Percentiles rank a stretch among this genome's conserved stretches.
Evolutionary conservation across 2,113 vertebrate species (phyloP).

Genomic region (Dipodomys ordii): DNA sequence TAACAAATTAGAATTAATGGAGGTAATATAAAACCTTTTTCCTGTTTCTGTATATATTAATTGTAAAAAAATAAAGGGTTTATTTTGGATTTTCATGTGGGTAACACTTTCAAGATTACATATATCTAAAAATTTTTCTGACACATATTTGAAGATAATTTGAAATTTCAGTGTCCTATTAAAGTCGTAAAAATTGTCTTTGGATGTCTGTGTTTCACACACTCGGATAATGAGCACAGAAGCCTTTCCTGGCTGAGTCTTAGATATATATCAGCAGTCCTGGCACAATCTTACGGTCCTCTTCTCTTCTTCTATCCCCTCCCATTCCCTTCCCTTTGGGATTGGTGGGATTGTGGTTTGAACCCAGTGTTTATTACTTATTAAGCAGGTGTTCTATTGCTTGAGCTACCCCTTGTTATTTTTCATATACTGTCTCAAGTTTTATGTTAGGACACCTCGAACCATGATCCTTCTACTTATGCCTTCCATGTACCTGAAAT

Average conservation of each 20-base stretch:
- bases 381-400: too few species aligned
- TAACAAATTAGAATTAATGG: background rate
- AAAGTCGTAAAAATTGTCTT: background rate
- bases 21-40: background rate
- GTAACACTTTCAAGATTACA: background rate
- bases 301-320: too few species aligned
- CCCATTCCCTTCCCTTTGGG: too few species aligned
- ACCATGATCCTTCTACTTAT: too few species aligned
- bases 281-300: background rate
- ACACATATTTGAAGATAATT: background rate
- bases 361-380: too few species aligned
- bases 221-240: background rate
- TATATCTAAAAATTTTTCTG: background rate
- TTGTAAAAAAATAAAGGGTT: too few species aligned
- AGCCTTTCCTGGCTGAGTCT: background rate
- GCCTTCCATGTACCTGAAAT: too few species aligned
- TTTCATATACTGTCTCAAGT: constrained; percentile 4
- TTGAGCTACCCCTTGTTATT: background rate
- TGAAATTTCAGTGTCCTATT: background rate
- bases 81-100: too few species aligned
- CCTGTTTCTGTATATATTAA: background rate
- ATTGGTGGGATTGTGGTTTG: too few species aligned
- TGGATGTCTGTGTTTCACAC: background rate
- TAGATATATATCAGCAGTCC: background rate
- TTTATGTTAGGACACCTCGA: background rate